phyloP scores from a whole-genome alignment of 2,797 vertebrate species.

The Rhincodon typus region DNA sequence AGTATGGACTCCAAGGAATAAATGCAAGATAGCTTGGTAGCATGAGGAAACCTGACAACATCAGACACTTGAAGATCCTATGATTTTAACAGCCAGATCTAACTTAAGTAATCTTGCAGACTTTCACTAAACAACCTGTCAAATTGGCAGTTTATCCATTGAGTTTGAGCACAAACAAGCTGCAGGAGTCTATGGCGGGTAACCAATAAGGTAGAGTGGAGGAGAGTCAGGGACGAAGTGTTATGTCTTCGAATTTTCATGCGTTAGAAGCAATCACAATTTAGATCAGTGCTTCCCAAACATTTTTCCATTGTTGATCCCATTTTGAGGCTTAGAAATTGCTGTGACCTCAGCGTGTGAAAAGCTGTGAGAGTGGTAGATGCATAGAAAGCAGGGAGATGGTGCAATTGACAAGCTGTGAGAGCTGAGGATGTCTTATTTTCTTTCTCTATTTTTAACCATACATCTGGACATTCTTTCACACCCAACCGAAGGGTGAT shows the following conservation, averaged over 20 bases:
- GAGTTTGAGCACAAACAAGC: background rate
- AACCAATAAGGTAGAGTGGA: background rate
- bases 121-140: too few relatives aligned
- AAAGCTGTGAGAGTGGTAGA: too few relatives aligned
- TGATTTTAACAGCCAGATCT: background rate
- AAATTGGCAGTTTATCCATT: background rate
- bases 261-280: background rate
- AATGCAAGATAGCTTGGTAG: background rate
- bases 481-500: too few relatives aligned
- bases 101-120: background rate
- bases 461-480: too few relatives aligned
- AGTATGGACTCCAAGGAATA: background rate
- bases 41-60: background rate
- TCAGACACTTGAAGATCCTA: background rate
- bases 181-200: background rate
- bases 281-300: too few relatives aligned
- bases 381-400: too few relatives aligned
- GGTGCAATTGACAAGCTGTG: too few relatives aligned
- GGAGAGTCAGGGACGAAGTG: background rate
- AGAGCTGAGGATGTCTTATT: too few relatives aligned
- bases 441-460: too few relatives aligned
- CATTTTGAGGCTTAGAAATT: too few relatives aligned
- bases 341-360: too few relatives aligned
- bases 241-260: background rate
- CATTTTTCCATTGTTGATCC: too few relatives aligned